Evolutionary conservation across 2,888 invertebrate species (phyloP).

Genomic region (Cosmia trapezina): DNA sequence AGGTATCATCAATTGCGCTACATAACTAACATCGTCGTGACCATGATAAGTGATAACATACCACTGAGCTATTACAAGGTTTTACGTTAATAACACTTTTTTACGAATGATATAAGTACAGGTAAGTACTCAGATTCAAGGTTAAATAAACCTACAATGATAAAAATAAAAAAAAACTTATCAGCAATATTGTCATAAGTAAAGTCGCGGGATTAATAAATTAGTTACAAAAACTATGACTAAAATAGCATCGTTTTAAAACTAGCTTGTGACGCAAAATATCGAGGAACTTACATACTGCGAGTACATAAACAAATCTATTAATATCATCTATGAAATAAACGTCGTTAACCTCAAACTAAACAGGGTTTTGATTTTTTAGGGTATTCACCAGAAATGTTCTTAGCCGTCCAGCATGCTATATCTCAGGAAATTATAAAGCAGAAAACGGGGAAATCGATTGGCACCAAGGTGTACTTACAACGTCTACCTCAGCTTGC

Average conservation of each 20-base stretch:
- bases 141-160: slow-evolving; percentile 19
- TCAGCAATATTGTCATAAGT: slow-evolving; percentile 12
- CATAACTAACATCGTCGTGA: not conserved
- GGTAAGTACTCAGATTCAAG: slow-evolving; percentile 27
- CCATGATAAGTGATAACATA: slow-evolving; percentile 8
- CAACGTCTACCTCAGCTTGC: slow-evolving; percentile 93
- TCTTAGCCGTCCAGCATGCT: slow-evolving; percentile 85
- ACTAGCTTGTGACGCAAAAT: slow-evolving; percentile 3
- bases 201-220: slow-evolving; percentile 16
- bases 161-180: slow-evolving; percentile 35
- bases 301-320: slow-evolving; percentile 34
- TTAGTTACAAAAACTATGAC: slow-evolving; percentile 30
- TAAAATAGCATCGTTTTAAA: slow-evolving; percentile 12
- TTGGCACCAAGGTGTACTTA: slow-evolving; percentile 86
- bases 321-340: slow-evolving; percentile 10
- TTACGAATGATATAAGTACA: not conserved
- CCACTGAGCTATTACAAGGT: not conserved
- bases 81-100: slow-evolving; percentile 14
- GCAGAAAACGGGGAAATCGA: slow-evolving; percentile 78
- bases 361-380: slow-evolving; percentile 33
- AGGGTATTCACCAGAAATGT: slow-evolving; percentile 87
- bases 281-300: slow-evolving; percentile 5
- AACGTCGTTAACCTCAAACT: slow-evolving; percentile 7
- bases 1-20: slow-evolving; percentile 5
- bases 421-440: slow-evolving; percentile 85